Evolutionary conservation across 2,113 vertebrate species (phyloP).

Genomic region (Limnothrissa miodon): DNA sequence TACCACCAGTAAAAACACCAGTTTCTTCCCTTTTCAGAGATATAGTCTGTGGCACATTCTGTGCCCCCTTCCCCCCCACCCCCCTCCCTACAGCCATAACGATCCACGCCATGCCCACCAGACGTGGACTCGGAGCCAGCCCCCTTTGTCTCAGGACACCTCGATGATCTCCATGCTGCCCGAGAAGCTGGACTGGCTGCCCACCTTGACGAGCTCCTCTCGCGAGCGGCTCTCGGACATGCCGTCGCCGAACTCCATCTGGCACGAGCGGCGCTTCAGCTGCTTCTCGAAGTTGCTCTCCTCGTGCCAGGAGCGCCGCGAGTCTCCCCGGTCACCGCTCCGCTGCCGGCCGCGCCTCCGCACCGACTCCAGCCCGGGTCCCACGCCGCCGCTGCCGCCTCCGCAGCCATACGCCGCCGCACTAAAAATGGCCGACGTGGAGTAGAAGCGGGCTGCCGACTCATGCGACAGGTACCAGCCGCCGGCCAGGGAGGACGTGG

Average conservation of each 20-base stretch:
- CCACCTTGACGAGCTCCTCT: conserved; percentile 82
- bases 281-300: conserved; percentile 97
- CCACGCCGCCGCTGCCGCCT: conserved; percentile 72
- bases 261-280: conserved; percentile 91
- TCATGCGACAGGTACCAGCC: conserved; percentile 88
- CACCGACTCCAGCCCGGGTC: conserved; percentile 67
- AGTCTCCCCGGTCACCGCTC: conserved; percentile 77
- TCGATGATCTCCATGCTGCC: conserved; percentile 97
- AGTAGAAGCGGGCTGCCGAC: conserved; percentile 80
- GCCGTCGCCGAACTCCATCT: conserved; percentile 93
- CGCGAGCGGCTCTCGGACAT: conserved; percentile 76
- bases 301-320: conserved; percentile 91
- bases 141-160: conserved; percentile 85
- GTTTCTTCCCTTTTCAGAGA: conserved; percentile 14
- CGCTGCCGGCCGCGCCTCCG: conserved; percentile 77
- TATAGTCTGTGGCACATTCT: background rate
- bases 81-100: background rate
- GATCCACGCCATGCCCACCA: background rate
- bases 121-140: background rate
- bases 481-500: conserved; percentile 73
- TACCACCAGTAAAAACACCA: too few relatives aligned
- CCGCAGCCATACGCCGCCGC: conserved; percentile 27
- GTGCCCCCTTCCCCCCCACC: too few relatives aligned
- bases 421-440: conserved; percentile 78
- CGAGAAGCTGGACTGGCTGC: conserved; percentile 87